Evolutionary conservation across 2,888 invertebrate species (phyloP), one percentile per base, ranked within the genome.

Genomic region (Synergus japonicus): DNA sequence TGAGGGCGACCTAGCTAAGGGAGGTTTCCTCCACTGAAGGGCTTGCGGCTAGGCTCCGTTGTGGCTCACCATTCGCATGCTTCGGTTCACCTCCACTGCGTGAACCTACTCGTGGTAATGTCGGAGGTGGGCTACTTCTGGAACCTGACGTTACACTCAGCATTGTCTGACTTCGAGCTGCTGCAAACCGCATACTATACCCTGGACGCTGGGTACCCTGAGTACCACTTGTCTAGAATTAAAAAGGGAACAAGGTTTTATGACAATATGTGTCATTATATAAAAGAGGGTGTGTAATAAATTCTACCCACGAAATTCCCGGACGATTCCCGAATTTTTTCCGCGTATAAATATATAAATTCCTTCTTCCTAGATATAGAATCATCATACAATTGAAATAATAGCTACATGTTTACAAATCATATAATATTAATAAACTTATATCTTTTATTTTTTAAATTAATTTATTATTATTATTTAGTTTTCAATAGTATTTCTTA

Each of bases 101-200:
- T 46, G 86, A 76, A 29, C 87, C 86, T 12, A 81, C 79, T 49
- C 73, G 54, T 12, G 73, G 73, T 54, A 73, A 18, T 54, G 85
- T 88, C 54, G 88, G 85, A 29, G 91, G 88, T 10, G 92, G 92
- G 83, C 92, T 91, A 84, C 91, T 91, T 37, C 90, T 85, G 64
- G 90, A 91, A 49, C 87, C 89, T 46, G 92, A 92, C 66, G 93
- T 93, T 88, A 93, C 92, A 85, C 93, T 93, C 88, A 93, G 93
- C 89, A 93, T 92, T 66, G 93, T 93, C 87, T 93, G 93, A 79
- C 93, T 93, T 77, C 93, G 89, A 13, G 92, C 91, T 44, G 90
- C 92, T 22, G 93, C 88, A 85, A 93, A 93, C 83, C 93, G 89
- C 93, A 93, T 93, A 87, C 93, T 93, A 90, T 93, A 93, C 13